phyloP scores from a whole-genome alignment of 2,888 invertebrate genomes.

The Callosobruchus maculatus region DNA sequence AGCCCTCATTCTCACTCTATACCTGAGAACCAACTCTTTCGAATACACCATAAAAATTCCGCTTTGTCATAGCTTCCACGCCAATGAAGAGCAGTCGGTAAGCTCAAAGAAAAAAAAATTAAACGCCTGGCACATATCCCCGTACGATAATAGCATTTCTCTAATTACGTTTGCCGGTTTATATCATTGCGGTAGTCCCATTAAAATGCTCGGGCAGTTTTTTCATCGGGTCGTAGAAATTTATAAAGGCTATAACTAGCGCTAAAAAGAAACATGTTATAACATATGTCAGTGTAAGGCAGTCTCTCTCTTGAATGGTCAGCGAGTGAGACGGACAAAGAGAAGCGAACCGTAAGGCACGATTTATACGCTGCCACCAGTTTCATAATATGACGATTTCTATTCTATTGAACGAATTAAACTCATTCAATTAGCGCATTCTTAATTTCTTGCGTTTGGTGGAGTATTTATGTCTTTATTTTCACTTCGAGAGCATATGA shows the following conservation, averaged over 20 bases:
- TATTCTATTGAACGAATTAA: constrained; percentile 43
- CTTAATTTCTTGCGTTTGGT: constrained; percentile 39
- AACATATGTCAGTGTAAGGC: constrained; percentile 23
- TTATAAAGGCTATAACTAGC: constrained; percentile 37
- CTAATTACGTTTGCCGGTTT: constrained; percentile 11
- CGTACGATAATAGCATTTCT: constrained; percentile 22
- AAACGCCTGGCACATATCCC: not conserved
- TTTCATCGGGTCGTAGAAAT: constrained; percentile 32
- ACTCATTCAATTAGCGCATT: constrained; percentile 43
- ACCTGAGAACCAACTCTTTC: not conserved
- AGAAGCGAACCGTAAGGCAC: constrained; percentile 15
- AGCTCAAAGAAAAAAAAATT: not conserved
- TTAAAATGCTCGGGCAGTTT: constrained; percentile 34
- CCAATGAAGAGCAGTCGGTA: not conserved
- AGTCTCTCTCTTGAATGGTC: not conserved
- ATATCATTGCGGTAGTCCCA: constrained; percentile 20
- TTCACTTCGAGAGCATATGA: constrained; percentile 12
- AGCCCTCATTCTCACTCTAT: no score
- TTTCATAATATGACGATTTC: constrained; percentile 44
- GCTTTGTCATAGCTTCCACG: not conserved
- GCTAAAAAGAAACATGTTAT: constrained; percentile 31
- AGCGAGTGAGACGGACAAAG: not conserved
- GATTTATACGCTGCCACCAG: constrained; percentile 32
- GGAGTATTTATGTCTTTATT: constrained; percentile 41
- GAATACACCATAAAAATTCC: not conserved